These are phyloP conservation scores for Catocala fraxini DNA, from an alignment of 2,888 invertebrate genomes.

Conservation along the genomic window DNA sequence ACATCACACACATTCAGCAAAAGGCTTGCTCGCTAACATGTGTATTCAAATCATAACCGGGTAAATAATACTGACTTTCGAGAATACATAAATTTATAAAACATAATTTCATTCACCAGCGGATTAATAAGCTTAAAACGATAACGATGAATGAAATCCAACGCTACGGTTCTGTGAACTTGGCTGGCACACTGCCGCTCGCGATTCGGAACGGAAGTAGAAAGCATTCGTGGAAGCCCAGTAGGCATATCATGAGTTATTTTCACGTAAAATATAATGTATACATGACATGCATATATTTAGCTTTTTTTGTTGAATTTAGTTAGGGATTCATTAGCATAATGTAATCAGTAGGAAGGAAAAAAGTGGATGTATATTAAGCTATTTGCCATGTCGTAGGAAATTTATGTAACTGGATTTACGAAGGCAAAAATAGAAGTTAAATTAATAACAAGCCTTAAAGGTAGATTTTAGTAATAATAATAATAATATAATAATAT, in stretches of 20 bases:
- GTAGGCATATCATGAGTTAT: slow-evolving; percentile 23
- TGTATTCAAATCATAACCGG: too few species aligned
- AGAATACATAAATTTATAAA: too few species aligned
- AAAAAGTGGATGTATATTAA: slow-evolving; percentile 4
- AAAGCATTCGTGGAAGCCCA: slow-evolving; percentile 26
- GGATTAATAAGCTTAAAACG: not conserved
- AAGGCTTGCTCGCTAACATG: too few species aligned
- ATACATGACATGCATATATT: slow-evolving; percentile 32
- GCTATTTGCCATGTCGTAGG: not conserved
- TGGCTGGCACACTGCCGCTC: slow-evolving; percentile 17
- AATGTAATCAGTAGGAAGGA: slow-evolving; percentile 19
- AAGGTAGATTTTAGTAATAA: too few species aligned
- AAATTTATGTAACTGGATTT: not conserved
- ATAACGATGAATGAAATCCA: slow-evolving; percentile 12
- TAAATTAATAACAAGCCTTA: too few species aligned
- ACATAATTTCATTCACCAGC: not conserved
- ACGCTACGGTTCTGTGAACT: not conserved
- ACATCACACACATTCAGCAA: too few species aligned
- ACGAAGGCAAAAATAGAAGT: too few species aligned
- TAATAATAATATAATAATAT: too few species aligned
- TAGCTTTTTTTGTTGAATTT: slow-evolving; percentile 32
- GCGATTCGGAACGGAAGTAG: slow-evolving; percentile 29
- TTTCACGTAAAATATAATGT: slow-evolving; percentile 31
- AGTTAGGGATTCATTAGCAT: slow-evolving; percentile 32
- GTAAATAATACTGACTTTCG: too few species aligned